Conservation (phyloP, 2,888 invertebrate genomes). For the Trichogramma evanescens region DNA sequence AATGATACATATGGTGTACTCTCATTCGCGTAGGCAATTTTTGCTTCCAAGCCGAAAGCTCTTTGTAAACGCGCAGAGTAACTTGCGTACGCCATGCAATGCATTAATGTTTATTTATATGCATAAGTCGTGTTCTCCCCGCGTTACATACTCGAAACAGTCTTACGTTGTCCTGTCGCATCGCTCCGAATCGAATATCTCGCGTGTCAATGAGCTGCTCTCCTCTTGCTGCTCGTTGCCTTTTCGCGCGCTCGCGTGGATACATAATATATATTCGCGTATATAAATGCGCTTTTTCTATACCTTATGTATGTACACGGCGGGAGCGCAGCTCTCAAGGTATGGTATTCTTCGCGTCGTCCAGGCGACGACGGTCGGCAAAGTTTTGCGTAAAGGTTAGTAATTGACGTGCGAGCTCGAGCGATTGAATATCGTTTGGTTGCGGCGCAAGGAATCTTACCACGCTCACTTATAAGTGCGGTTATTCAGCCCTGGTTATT, state of each 20-base stretch:
- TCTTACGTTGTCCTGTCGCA: slow-evolving; percentile 12
- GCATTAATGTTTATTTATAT: too few species aligned
- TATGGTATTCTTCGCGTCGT: slow-evolving; percentile 11
- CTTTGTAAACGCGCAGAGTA: slow-evolving; percentile 11
- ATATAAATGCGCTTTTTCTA: not conserved
- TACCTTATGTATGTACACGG: not conserved
- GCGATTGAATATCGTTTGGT: slow-evolving; percentile 17
- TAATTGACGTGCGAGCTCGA: slow-evolving; percentile 22
- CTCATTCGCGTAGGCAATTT: too few species aligned
- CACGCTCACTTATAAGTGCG: too few species aligned
- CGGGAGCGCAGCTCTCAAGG: slow-evolving; percentile 14
- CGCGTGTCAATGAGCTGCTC: slow-evolving; percentile 3
- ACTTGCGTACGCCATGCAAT: not conserved
- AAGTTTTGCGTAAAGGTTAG: not conserved
- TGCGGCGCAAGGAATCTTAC: too few species aligned
- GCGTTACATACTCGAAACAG: too few species aligned
- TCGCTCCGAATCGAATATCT: slow-evolving; percentile 21
- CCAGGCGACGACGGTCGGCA: too few species aligned
- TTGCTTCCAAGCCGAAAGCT: too few species aligned
- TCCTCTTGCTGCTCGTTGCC: not conserved
- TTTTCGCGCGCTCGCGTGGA: not conserved
- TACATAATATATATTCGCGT: not conserved
- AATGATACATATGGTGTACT: too few species aligned
- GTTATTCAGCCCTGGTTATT: slow-evolving; percentile 25
- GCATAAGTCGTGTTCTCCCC: too few species aligned